These are phyloP conservation scores for Parazoanthus atlanticus DNA, from an alignment of 92 coral and sea anemone genomes.

Conservation along the genomic window DNA sequence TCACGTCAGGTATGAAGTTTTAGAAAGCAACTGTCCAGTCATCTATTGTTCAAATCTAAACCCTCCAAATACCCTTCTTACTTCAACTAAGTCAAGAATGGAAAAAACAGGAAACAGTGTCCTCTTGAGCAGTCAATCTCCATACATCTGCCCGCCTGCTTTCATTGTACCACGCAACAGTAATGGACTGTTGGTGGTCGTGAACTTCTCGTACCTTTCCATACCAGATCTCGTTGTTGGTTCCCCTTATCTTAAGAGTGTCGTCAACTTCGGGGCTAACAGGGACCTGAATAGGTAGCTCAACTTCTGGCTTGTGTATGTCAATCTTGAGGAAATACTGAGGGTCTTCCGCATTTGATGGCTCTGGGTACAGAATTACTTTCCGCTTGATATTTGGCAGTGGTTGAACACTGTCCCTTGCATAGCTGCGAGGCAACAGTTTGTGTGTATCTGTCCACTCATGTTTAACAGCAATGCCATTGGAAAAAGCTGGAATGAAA, in stretches of 20 bases:
- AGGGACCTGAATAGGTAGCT: conserved; percentile 49
- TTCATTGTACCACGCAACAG: conserved; percentile 65
- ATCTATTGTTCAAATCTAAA: conserved; percentile 18
- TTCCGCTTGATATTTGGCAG: conserved; percentile 51
- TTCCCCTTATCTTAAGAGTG: conserved; percentile 53
- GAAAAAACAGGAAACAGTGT: conserved; percentile 52
- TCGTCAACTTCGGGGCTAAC: conserved; percentile 63
- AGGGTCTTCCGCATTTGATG: conserved; percentile 57
- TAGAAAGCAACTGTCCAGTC: too few species aligned
- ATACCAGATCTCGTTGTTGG: conserved; percentile 61
- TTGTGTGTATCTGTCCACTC: conserved; percentile 65
- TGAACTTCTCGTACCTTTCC: conserved; percentile 53
- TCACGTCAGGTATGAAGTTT: too few species aligned
- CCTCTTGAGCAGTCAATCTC: conserved; percentile 48
- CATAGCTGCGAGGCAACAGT: conserved; percentile 43
- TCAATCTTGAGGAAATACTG: conserved; percentile 55
- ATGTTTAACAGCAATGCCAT: conserved; percentile 50
- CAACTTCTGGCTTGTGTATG: conserved; percentile 55
- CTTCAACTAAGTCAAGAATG: conserved; percentile 31
- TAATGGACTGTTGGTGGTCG: not conserved
- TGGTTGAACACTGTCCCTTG: conserved; percentile 58
- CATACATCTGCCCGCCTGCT: conserved; percentile 58
- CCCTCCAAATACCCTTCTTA: conserved; percentile 62
- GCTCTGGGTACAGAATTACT: conserved; percentile 71
- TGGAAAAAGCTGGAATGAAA: conserved; percentile 51